Percentiles rank a stretch among this genome's conserved stretches.
Conservation (phyloP, 2,797 vertebrate genomes). For the Streptopelia turtur region DNA sequence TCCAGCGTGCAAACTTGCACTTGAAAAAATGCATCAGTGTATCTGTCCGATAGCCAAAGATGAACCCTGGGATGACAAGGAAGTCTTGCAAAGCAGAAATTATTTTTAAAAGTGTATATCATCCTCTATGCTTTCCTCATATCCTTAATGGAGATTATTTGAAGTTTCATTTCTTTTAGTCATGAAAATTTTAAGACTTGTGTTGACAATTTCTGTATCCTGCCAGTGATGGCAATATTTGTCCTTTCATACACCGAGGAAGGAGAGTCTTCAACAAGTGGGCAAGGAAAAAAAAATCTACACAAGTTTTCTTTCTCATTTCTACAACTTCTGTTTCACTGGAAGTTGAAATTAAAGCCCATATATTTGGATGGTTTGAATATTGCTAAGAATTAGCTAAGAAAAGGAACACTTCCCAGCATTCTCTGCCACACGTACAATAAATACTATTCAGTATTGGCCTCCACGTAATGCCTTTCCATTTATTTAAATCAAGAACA, state of each 20-base stretch:
- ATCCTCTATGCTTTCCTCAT: background rate
- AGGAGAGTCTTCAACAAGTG: background rate
- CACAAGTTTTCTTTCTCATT: background rate
- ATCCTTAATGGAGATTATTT: background rate
- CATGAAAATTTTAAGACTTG: background rate
- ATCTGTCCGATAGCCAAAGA: background rate
- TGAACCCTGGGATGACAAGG: background rate
- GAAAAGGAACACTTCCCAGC: background rate
- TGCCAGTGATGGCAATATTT: background rate
- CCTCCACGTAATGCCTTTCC: background rate
- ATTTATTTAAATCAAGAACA: constrained; percentile 16
- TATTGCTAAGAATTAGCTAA: background rate
- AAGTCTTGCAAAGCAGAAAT: background rate
- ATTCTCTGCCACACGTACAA: background rate
- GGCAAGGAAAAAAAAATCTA: background rate
- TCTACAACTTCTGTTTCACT: background rate
- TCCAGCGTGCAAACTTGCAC: background rate
- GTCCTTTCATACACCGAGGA: background rate
- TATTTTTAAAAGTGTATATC: background rate
- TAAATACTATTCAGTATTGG: background rate
- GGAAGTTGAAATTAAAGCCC: background rate
- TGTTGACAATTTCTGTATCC: background rate
- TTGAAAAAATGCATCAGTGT: background rate
- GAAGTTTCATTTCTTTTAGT: background rate
- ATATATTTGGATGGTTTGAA: background rate